These are phyloP conservation scores for Sebastes paucispinis DNA, from an alignment of 2,797 vertebrate genomes.

Conservation along the genomic window DNA sequence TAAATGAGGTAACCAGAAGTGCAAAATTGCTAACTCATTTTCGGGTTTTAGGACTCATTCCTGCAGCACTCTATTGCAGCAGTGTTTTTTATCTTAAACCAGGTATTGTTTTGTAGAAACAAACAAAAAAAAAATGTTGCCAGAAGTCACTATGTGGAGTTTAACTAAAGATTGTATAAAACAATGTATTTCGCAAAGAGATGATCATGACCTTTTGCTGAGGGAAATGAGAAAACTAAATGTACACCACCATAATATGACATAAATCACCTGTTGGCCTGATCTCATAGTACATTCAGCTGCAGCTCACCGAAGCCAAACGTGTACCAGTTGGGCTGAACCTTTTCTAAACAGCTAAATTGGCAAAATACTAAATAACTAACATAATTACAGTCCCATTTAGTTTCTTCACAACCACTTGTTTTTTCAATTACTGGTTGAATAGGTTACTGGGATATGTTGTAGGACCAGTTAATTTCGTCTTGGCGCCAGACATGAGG, in stretches of 20 bases:
- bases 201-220: not conserved
- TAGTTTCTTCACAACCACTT: not conserved
- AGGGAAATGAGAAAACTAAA: too few relatives aligned
- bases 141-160: not conserved
- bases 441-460: not conserved
- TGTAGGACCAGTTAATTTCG: not conserved
- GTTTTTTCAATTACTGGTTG: not conserved
- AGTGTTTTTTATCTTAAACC: not conserved
- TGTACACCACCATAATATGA: not conserved
- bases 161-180: not conserved
- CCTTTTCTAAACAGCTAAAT: not conserved
- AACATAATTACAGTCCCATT: not conserved
- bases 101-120: not conserved
- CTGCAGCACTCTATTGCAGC: not conserved
- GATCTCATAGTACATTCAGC: not conserved
- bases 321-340: not conserved
- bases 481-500: not conserved
- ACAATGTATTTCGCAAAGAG: not conserved
- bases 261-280: not conserved
- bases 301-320: not conserved
- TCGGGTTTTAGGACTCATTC: not conserved
- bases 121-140: not conserved
- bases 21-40: too few relatives aligned
- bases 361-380: not conserved
- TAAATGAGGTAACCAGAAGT: too few relatives aligned